Evolutionary conservation across 2,888 invertebrate species (phyloP), one percentile per base, ranked within the genome.

Genomic region (Rosalia funebris): DNA sequence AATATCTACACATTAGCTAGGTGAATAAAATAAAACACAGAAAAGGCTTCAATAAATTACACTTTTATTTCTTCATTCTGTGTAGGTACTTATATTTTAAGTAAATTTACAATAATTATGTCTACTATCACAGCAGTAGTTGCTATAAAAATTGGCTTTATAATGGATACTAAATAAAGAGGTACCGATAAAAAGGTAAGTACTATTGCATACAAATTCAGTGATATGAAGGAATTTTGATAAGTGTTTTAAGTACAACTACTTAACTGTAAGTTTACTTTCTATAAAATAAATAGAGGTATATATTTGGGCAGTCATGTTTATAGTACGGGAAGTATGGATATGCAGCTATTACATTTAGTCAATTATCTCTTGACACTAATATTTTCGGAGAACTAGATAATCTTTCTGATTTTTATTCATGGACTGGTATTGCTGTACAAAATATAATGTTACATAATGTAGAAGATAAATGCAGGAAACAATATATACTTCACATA

Each of bases 221-320:
- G 12, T 34, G 19, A 36, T 63, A 62, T 60, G 59, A 60, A 67
- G 25, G 3, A 25, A 25, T 25, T 25, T 57, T 15, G 39, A 53
- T 47, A 58, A 54, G 47, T 34, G 11, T 14, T 19, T 47, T 63
- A 67, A 70, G 67, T 71, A 69, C 71, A 73, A 71, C 72, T 71
- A 71, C 70, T 64, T 61, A 68, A 72, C 69, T 70, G 71, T 53
- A 47, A 44, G 44, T 31, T 41, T 10, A 41, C 9, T 12, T 37
- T 31, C 1, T 25, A 34, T 39, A 48, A 11, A 48, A 48, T 36
- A 48, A 36, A 46, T 46, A 46, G 12, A 41, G 41, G 17, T 41
- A 10, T 41, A 17, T 16, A 41, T 17, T 5, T 41, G 41, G 17
- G 41, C 41, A 16, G 15, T 41, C 41, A 41, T 17, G 15, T 41